Conservation (phyloP, 2,888 invertebrate species). For the Spodoptera exigua region DNA sequence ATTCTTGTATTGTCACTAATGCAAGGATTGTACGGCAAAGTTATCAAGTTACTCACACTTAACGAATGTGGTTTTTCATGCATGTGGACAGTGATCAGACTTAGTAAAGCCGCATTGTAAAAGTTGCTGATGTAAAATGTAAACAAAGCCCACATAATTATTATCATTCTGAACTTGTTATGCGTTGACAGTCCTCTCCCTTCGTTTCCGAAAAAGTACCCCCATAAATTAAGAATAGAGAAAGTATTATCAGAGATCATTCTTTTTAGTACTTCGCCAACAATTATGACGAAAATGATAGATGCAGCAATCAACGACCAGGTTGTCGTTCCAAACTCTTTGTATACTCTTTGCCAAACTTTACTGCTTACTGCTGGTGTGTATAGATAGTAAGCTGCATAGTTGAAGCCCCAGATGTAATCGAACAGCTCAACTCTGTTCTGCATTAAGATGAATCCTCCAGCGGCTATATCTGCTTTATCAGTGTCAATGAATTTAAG, state of each 20-base stretch:
- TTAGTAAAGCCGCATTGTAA: slow-evolving; percentile 73
- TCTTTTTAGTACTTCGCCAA: slow-evolving; percentile 52
- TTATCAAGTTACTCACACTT: slow-evolving; percentile 56
- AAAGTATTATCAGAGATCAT: slow-evolving; percentile 49
- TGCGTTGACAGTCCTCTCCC: slow-evolving; percentile 61
- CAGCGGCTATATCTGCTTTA: slow-evolving; percentile 67
- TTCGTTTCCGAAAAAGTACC: slow-evolving; percentile 69
- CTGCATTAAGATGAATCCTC: slow-evolving; percentile 68
- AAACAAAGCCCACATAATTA: slow-evolving; percentile 75
- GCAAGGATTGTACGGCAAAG: slow-evolving; percentile 68
- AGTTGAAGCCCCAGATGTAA: slow-evolving; percentile 71
- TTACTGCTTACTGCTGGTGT: slow-evolving; percentile 62
- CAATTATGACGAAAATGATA: slow-evolving; percentile 52
- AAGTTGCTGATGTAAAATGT: slow-evolving; percentile 75
- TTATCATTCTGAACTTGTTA: slow-evolving; percentile 62
- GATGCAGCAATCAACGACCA: slow-evolving; percentile 70
- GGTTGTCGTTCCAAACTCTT: slow-evolving; percentile 64
- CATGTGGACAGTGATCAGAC: slow-evolving; percentile 68
- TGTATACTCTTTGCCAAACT: slow-evolving; percentile 71
- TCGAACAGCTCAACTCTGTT: slow-evolving; percentile 73
- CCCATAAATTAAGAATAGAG: slow-evolving; percentile 67
- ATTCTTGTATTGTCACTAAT: slow-evolving; percentile 62
- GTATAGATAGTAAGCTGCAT: slow-evolving; percentile 63
- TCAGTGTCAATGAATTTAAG: slow-evolving; percentile 63
- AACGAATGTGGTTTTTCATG: slow-evolving; percentile 55